Percentiles rank a stretch among this genome's conserved stretches.
These are phyloP conservation scores for Tiliqua scincoides DNA, from an alignment of 2,113 vertebrate species.

Conservation along the genomic window DNA sequence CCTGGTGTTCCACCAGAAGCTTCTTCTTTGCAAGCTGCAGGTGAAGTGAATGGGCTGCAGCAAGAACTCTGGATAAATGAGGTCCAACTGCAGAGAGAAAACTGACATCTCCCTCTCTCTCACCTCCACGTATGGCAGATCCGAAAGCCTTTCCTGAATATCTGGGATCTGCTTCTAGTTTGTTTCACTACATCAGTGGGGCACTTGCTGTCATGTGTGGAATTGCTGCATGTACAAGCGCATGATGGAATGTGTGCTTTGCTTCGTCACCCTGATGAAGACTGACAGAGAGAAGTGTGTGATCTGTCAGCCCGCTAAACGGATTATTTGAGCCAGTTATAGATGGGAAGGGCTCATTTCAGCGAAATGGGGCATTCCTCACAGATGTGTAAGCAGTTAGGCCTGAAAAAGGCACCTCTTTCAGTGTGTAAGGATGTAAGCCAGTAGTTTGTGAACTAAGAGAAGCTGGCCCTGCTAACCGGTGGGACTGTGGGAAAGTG, in stretches of 20 bases:
- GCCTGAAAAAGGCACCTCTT: background rate
- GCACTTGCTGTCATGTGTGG: background rate
- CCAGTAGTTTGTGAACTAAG: background rate
- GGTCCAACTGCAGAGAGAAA: background rate
- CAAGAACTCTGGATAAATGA: background rate
- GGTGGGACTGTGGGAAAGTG: background rate
- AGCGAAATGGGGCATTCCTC: too few relatives aligned
- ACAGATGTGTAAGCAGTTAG: background rate
- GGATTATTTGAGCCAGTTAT: background rate
- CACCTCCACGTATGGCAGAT: too few relatives aligned
- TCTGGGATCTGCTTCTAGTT: too few relatives aligned
- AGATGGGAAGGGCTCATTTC: background rate
- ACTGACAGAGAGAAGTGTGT: background rate
- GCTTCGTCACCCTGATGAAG: background rate
- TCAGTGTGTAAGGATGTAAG: too few relatives aligned
- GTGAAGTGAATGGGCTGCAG: background rate
- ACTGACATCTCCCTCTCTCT: too few relatives aligned
- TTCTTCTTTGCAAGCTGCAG: too few relatives aligned
- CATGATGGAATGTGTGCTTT: background rate
- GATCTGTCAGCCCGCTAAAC: background rate
- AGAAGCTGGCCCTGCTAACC: too few relatives aligned
- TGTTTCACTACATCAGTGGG: too few relatives aligned
- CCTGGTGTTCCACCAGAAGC: background rate
- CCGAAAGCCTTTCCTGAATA: background rate
- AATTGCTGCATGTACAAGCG: background rate